phyloP scores from a whole-genome alignment of 92 coral and sea anemone genomes.

The Siderastrea radians region DNA sequence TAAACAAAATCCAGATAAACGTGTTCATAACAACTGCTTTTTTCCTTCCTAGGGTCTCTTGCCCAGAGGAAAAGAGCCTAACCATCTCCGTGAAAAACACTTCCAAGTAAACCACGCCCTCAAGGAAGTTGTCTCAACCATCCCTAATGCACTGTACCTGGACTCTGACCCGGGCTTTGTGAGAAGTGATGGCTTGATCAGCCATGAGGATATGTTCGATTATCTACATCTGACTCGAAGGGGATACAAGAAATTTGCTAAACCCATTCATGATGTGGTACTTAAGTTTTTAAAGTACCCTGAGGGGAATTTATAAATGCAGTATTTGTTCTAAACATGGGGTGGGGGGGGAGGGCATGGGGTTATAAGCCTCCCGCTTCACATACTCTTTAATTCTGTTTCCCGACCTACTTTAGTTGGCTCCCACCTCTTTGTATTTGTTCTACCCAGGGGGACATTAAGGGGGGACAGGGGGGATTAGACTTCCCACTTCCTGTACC shows the following conservation, averaged over 20 bases:
- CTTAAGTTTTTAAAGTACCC: conserved; percentile 82
- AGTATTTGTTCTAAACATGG: background rate
- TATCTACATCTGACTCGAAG: conserved; percentile 88
- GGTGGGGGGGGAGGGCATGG: too few species aligned
- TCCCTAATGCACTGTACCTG: conserved; percentile 85
- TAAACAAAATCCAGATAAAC: background rate
- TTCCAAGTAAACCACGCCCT: conserved; percentile 89
- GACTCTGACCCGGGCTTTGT: conserved; percentile 99
- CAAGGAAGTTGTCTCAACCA: conserved; percentile 67
- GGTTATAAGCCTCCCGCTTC: too few species aligned
- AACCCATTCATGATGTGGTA: conserved; percentile 79
- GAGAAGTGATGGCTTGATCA: conserved; percentile 80
- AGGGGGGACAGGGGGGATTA: too few species aligned
- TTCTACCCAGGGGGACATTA: too few species aligned
- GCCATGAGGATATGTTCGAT: conserved; percentile 91
- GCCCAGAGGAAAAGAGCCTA: conserved; percentile 96
- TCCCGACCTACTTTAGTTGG: too few species aligned
- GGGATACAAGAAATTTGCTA: conserved; percentile 84
- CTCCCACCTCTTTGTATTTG: too few species aligned
- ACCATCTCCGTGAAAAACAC: conserved; percentile 92
- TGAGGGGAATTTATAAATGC: background rate
- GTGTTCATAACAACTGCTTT: background rate
- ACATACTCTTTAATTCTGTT: too few species aligned
- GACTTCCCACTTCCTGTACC: too few species aligned
- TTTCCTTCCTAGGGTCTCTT: conserved; percentile 76